Evolutionary conservation across 2,888 invertebrate genomes (phyloP).

Genomic region (Lissonota sp.): DNA sequence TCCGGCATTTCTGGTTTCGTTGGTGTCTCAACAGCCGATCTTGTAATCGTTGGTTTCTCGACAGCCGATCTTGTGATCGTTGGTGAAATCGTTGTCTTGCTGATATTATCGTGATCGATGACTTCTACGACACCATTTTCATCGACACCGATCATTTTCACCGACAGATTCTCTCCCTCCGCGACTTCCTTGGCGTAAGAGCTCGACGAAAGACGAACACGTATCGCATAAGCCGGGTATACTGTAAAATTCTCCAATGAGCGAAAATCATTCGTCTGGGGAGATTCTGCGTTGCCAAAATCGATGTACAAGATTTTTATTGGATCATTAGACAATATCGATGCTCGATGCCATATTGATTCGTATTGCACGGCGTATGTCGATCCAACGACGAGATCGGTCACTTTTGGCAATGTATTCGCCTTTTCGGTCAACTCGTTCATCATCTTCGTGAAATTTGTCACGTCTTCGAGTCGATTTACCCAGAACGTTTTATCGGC

Average conservation of each 20-base stretch:
- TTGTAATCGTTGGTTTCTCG: background rate
- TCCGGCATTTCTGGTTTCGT: background rate
- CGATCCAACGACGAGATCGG: constrained; percentile 63
- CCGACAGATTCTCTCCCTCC: constrained; percentile 59
- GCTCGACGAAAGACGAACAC: constrained; percentile 63
- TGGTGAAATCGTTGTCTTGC: background rate
- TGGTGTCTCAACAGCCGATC: background rate
- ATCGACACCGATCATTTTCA: constrained; percentile 61
- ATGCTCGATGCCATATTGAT: constrained; percentile 73
- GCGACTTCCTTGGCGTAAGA: constrained; percentile 48
- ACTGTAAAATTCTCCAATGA: constrained; percentile 51
- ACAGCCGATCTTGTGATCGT: background rate
- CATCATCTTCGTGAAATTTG: constrained; percentile 64
- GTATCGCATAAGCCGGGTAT: constrained; percentile 58
- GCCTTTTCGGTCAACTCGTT: constrained; percentile 56
- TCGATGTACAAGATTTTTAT: constrained; percentile 71
- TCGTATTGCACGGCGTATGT: constrained; percentile 69
- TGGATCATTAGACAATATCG: constrained; percentile 68
- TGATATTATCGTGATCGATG: constrained; percentile 22
- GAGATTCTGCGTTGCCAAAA: constrained; percentile 69
- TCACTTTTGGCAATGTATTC: background rate
- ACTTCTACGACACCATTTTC: constrained; percentile 38
- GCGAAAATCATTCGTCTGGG: constrained; percentile 66
- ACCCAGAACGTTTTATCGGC: constrained; percentile 70
- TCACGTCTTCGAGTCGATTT: constrained; percentile 65